Evolutionary conservation across 92 coral and sea anemone species (phyloP).

Genomic region (Epizoanthus rinbou): DNA sequence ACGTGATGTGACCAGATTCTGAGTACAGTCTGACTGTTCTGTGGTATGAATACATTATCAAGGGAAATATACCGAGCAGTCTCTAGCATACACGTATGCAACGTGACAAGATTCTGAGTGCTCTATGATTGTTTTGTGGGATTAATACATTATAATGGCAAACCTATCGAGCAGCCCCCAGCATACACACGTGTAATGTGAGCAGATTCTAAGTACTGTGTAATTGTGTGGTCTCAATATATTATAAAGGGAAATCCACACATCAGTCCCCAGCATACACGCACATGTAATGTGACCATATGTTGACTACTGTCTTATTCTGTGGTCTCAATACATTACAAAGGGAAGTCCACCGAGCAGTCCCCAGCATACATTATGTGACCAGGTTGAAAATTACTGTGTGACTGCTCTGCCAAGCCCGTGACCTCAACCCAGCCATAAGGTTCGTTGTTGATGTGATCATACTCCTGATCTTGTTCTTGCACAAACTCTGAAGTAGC

Average conservation of each 20-base stretch:
- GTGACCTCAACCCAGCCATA: slow-evolving; percentile 32
- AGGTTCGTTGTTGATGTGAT: slow-evolving; percentile 16
- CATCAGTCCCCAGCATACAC: slow-evolving; percentile 27
- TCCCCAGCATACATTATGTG: slow-evolving; percentile 33
- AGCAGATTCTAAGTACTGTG: not conserved
- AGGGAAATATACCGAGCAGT: slow-evolving; percentile 13
- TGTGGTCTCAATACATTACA: not conserved
- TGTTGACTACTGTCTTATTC: not conserved
- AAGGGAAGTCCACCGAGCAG: slow-evolving; percentile 6
- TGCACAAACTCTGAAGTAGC: slow-evolving; percentile 16
- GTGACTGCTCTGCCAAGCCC: slow-evolving; percentile 3
- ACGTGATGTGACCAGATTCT: not conserved
- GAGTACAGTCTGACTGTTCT: not conserved
- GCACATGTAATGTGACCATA: not conserved
- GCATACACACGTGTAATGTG: slow-evolving; percentile 12
- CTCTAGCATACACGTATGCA: slow-evolving; percentile 14
- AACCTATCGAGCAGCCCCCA: not conserved
- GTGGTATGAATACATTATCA: not conserved
- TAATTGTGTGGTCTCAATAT: not conserved
- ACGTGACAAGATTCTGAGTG: no score
- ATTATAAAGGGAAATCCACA: slow-evolving; percentile 10
- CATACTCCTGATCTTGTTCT: slow-evolving; percentile 15
- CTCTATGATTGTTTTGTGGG: no score
- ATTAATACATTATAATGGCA: not conserved
- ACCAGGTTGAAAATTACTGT: slow-evolving; percentile 7